Evolutionary conservation across 1,140 invertebrate species (phyloP).

Genomic region (Lepidotrigona ventralis): DNA sequence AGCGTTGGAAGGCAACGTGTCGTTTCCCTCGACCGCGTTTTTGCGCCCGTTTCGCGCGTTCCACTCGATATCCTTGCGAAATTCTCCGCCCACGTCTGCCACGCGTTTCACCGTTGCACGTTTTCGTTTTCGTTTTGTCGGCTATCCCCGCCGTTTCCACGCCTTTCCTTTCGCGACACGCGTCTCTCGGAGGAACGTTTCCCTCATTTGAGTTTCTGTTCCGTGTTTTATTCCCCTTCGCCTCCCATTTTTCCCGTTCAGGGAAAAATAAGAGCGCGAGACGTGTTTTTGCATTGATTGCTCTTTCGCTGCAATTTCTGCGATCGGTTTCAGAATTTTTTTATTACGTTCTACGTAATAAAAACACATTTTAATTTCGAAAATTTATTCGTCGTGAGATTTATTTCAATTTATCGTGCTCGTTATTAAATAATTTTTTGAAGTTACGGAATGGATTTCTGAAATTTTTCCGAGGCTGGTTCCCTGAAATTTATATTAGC

Average conservation of each 20-base stretch:
- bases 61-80: constrained; percentile 53
- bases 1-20: constrained; percentile 36
- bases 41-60: constrained; percentile 41
- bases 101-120: not conserved
- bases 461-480: too few relatives aligned
- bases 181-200: constrained; percentile 14
- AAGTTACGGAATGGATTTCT: too few relatives aligned
- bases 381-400: too few relatives aligned
- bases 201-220: not conserved
- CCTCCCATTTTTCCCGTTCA: not conserved
- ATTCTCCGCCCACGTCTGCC: not conserved
- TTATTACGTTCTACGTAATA: not conserved
- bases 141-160: not conserved
- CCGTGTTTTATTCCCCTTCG: too few relatives aligned
- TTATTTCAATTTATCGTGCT: too few relatives aligned
- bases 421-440: too few relatives aligned
- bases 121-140: constrained; percentile 22
- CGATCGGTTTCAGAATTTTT: not conserved
- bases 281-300: not conserved
- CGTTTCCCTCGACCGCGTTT: constrained; percentile 56
- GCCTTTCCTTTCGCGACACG: not conserved
- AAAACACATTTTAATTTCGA: too few relatives aligned
- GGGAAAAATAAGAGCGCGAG: too few relatives aligned
- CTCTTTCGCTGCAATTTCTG: not conserved
- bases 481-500: too few relatives aligned